Conservation (phyloP, 2,888 invertebrate species). For the Cataglyphis cursor region DNA sequence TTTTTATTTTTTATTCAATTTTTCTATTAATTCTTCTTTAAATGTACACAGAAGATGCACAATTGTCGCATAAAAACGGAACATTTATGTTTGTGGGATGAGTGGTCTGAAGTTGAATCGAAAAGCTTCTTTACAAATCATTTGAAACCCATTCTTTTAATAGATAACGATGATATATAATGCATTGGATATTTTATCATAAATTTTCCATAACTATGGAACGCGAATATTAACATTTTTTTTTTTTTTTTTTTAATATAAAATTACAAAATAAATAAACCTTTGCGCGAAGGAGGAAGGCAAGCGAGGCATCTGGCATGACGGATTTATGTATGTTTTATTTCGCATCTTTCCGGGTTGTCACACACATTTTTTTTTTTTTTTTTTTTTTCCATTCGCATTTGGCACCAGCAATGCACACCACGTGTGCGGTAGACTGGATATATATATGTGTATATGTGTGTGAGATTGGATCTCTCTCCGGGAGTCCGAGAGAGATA, state of each 20-base stretch:
- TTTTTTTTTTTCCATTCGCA: slow-evolving; percentile 29
- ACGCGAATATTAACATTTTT: background rate
- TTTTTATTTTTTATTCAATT: too few species aligned
- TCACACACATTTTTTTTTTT: background rate
- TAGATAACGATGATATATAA: background rate
- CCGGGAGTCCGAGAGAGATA: slow-evolving; percentile 6
- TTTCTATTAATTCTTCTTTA: too few species aligned
- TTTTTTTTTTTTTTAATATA: background rate
- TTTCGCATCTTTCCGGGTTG: slow-evolving; percentile 66
- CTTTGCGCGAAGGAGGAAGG: background rate
- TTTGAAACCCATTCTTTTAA: background rate
- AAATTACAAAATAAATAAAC: background rate
- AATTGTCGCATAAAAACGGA: background rate
- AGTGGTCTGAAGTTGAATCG: background rate
- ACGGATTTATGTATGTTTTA: slow-evolving; percentile 53
- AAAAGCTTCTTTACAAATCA: background rate
- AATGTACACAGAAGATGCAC: background rate
- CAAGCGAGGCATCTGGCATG: background rate
- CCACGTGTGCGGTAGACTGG: slow-evolving; percentile 59
- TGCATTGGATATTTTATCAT: too few species aligned
- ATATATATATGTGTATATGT: slow-evolving; percentile 42
- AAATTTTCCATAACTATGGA: too few species aligned
- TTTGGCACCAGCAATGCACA: slow-evolving; percentile 20
- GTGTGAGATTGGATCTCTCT: background rate
- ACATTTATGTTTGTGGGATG: background rate